Conservation (phyloP, 2,797 vertebrate genomes). For the Chelonia mydas region DNA sequence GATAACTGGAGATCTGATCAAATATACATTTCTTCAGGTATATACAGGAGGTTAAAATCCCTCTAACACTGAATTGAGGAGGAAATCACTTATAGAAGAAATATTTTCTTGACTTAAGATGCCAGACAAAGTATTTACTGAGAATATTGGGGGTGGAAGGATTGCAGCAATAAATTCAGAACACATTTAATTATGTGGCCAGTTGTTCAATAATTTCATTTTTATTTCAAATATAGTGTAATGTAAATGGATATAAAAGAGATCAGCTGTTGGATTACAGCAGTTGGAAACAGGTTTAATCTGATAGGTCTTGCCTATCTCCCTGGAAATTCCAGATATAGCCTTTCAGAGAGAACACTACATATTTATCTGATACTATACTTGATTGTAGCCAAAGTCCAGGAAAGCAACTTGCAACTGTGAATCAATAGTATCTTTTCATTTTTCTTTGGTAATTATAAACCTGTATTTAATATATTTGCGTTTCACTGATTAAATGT, state of each 20-base stretch:
- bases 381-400: background rate
- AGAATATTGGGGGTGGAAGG: background rate
- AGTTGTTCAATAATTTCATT: background rate
- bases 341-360: background rate
- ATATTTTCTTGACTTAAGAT: background rate
- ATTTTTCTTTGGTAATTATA: constrained; percentile 8
- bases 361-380: background rate
- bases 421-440: background rate
- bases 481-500: constrained; percentile 27
- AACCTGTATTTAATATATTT: constrained; percentile 28
- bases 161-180: too few relatives aligned
- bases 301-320: background rate
- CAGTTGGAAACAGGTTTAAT: background rate
- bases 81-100: constrained; percentile 16
- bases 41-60: background rate
- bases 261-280: background rate
- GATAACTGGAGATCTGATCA: background rate
- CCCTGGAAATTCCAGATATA: background rate
- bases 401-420: background rate
- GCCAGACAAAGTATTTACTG: background rate
- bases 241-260: background rate
- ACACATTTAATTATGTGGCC: background rate
- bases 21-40: background rate
- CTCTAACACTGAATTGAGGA: background rate
- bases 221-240: background rate